Evolutionary conservation across 2,888 invertebrate species (phyloP).

Genomic region (Gerris lacustris): DNA sequence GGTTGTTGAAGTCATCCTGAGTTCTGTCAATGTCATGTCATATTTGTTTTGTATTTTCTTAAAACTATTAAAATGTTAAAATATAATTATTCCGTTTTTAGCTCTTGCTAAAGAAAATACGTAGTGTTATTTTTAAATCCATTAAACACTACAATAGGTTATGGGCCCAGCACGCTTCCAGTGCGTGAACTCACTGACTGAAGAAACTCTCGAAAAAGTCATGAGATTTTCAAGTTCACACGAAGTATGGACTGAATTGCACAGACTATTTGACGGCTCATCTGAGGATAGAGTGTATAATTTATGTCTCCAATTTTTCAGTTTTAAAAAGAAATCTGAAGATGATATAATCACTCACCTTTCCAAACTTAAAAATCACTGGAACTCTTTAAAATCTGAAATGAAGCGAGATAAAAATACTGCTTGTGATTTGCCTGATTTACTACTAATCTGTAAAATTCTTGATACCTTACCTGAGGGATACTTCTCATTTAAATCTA

Average conservation of each 20-base stretch:
- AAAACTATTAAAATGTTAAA: no score
- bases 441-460: conserved; percentile 4
- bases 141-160: neutral
- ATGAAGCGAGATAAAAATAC: neutral
- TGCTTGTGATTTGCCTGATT: neutral
- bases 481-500: conserved; percentile 13
- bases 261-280: conserved; percentile 24
- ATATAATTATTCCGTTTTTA: no score
- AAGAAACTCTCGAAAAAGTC: conserved; percentile 25
- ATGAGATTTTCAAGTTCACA: conserved; percentile 23
- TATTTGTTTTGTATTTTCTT: no score
- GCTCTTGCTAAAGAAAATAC: no score
- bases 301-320: conserved; percentile 26
- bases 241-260: conserved; percentile 26
- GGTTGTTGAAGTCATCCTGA: no score
- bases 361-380: conserved; percentile 9
- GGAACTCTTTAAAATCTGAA: conserved; percentile 6
- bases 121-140: no score
- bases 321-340: conserved; percentile 15
- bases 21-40: no score
- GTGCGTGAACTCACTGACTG: conserved; percentile 14
- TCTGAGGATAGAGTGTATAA: conserved; percentile 25
- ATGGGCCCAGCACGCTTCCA: neutral
- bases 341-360: conserved; percentile 23
- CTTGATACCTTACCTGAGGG: conserved; percentile 11